Base-by-base conservation (phyloP, 2,888 invertebrate genomes). In the Atethmia centrago region DNA sequence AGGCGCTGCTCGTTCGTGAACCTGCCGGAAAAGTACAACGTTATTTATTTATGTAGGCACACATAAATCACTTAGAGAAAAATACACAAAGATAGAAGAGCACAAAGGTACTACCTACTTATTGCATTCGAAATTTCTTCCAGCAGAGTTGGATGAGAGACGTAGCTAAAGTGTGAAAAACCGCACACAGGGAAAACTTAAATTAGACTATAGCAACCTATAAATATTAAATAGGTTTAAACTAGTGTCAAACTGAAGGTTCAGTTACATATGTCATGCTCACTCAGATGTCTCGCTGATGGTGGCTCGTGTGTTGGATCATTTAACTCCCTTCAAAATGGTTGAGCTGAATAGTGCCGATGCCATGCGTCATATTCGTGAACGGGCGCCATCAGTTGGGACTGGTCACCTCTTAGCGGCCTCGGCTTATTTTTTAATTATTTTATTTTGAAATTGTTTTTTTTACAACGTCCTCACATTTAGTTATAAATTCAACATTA, bases 1-100 rank as follows among this genome's bases (percentile, higher is more conserved):
- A 99, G 96, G 21, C 99, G 97, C 90, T 99, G 98, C 93, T 99
- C 99, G 94, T 99, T 99, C 79, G 98, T 98, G 93, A 99, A 99
- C 90, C 98, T 97, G 92, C 73, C 90, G 79, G 45, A 53, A 42
- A 58, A n/a, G 25, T 12, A 47, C 36, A 28, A 21, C 28, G 19
- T 63, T 76, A 45, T 64, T 63, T 63, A 5, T 62, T 14, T 16
- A 36, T 2, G 36, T 36, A 36, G 31, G 14, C 9, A 16, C 5
- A 42, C 19, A 62, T 61, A 42, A 25, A 45, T 21, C 9, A 62
- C 5, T 16, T 19, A 7, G 10, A 12, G 21, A 14, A 21, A 62
- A 62, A 45, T 19, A 19, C 12, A 9, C 19, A 45, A 28, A 45
- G 7, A 45, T 45, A 28, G 8, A 25, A 40, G 40, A 19, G 40